Conservation (phyloP, 2,113 vertebrate genomes). For the Petroica traversi region DNA sequence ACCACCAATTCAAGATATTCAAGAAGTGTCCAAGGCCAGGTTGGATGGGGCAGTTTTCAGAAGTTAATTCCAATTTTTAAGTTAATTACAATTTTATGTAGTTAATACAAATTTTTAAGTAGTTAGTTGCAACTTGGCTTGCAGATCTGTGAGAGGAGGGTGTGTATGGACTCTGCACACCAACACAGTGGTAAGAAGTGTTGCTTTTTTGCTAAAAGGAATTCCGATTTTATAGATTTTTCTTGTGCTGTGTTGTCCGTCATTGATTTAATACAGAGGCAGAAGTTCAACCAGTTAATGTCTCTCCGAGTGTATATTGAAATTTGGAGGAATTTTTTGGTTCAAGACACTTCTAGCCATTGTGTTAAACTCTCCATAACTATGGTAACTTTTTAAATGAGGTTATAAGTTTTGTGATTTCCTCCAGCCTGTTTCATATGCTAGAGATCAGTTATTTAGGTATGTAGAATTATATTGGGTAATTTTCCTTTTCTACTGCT, state of each 20-base stretch:
- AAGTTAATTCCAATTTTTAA: neutral
- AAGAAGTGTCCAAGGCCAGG: neutral
- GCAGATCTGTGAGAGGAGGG: rapidly evolving
- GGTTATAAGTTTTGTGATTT: neutral
- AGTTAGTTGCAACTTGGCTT: neutral
- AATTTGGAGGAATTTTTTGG: neutral
- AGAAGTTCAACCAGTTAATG: neutral
- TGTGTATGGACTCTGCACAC: neutral
- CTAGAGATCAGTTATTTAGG: neutral
- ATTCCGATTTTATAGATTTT: neutral
- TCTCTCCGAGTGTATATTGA: neutral
- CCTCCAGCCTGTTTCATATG: neutral
- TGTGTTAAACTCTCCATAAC: neutral
- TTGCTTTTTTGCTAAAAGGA: neutral
- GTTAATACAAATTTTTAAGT: neutral
- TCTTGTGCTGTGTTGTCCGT: neutral
- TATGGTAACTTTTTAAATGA: neutral
- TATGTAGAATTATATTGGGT: neutral
- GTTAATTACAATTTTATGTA: neutral
- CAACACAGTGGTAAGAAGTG: neutral
- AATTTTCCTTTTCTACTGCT: neutral
- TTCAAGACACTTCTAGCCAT: neutral
- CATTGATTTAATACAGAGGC: neutral
- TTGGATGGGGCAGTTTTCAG: neutral
- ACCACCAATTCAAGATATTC: neutral